A percentile compares a stretch with the other conserved stretches of the same genome.
These are phyloP conservation scores for Leptoteleia sp. DNA, from an alignment of 1,140 invertebrate genomes.

Conservation along the genomic window DNA sequence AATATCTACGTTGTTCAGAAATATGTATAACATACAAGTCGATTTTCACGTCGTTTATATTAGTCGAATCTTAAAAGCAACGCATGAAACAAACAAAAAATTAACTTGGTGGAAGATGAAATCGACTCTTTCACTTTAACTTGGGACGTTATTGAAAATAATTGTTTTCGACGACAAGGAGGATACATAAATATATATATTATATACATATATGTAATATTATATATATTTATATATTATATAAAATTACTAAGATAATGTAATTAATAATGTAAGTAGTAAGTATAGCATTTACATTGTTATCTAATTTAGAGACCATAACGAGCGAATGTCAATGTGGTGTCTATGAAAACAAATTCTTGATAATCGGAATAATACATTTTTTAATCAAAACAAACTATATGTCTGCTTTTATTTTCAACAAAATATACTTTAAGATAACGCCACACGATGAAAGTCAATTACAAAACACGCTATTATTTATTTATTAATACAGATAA, in stretches of 20 bases:
- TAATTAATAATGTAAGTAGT: constrained; percentile 75
- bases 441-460: too few species aligned
- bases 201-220: constrained; percentile 59
- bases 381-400: constrained; percentile 69
- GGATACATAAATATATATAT: constrained; percentile 54
- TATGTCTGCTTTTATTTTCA: constrained; percentile 3
- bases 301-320: constrained; percentile 72
- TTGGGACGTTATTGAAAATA: too few species aligned
- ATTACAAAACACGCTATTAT: too few species aligned
- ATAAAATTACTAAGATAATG: constrained; percentile 65
- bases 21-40: constrained; percentile 20
- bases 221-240: constrained; percentile 64
- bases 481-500: too few species aligned
- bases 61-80: constrained; percentile 10
- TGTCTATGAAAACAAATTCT: constrained; percentile 71
- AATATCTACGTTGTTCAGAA: background rate
- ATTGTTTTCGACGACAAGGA: too few species aligned
- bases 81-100: background rate
- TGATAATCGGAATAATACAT: constrained; percentile 72
- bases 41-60: constrained; percentile 25
- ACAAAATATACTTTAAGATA: too few species aligned
- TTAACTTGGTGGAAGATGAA: constrained; percentile 5
- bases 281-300: constrained; percentile 72
- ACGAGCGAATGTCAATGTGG: constrained; percentile 71
- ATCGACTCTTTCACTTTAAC: constrained; percentile 17